phyloP scores from a whole-genome alignment of 2,113 vertebrate genomes.

The Megaceryle maxima region DNA sequence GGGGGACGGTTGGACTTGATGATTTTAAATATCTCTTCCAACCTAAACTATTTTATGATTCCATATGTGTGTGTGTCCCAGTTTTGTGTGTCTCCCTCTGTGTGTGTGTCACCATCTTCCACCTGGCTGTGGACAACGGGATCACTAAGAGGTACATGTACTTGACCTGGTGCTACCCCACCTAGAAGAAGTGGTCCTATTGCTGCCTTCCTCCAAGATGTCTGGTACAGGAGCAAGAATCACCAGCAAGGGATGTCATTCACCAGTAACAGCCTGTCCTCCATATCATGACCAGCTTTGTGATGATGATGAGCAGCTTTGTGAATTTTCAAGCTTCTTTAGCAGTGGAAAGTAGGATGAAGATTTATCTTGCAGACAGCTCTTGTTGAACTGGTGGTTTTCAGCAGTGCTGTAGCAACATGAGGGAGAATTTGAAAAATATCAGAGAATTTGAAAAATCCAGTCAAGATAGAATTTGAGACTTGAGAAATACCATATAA shows the following conservation, averaged over 20 bases:
- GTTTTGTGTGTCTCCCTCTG: no score
- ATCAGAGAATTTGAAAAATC: background rate
- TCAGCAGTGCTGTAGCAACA: background rate
- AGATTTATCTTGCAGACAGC: fast-evolving
- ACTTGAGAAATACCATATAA: fast-evolving
- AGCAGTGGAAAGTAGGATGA: background rate
- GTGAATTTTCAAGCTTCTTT: background rate
- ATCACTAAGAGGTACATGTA: no score
- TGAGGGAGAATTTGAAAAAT: background rate
- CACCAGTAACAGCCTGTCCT: background rate
- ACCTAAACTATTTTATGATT: no score
- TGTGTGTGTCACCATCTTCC: background rate
- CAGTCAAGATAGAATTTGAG: background rate
- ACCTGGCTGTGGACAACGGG: background rate
- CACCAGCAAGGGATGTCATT: background rate
- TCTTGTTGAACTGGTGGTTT: background rate
- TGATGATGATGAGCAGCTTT: background rate
- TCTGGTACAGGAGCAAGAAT: background rate
- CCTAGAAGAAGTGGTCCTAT: background rate
- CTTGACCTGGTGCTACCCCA: background rate
- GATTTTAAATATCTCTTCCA: no score
- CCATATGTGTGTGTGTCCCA: no score
- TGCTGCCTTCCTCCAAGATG: background rate
- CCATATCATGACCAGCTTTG: fast-evolving
- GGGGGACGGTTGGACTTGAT: no score